These are phyloP conservation scores for Caenorhabditis sp. DNA, from an alignment of 2,888 invertebrate species.

Conservation along the genomic window DNA sequence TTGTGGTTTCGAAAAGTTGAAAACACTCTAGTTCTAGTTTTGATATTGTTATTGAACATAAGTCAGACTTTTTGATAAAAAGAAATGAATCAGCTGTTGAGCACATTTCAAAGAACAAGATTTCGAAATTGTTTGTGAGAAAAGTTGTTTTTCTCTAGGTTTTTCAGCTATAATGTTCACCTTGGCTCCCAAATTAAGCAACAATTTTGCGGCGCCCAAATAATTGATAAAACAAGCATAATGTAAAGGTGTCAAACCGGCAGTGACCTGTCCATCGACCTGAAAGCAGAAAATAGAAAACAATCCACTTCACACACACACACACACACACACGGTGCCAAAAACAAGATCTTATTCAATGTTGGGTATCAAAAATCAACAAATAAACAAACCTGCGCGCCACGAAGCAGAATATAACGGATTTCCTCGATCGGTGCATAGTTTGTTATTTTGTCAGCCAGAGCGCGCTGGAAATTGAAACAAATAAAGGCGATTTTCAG, in stretches of 20 bases:
- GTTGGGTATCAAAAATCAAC: conserved; percentile 11
- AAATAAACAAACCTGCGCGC: conserved; percentile 76
- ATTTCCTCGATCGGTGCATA: conserved; percentile 88
- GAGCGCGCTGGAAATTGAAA: conserved; percentile 77
- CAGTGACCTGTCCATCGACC: conserved; percentile 83
- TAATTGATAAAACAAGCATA: conserved; percentile 88
- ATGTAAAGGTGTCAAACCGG: conserved; percentile 87
- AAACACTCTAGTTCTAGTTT: no score
- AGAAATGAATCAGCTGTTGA: not conserved
- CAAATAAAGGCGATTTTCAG: not conserved
- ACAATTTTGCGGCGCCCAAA: conserved; percentile 81
- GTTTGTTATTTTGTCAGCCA: conserved; percentile 88
- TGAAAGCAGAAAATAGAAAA: conserved; percentile 58
- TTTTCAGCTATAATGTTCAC: conserved; percentile 32
- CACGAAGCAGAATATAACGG: conserved; percentile 84
- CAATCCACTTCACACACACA: conserved; percentile 13
- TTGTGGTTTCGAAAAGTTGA: no score
- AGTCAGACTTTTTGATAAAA: not conserved
- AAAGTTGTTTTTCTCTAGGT: not conserved
- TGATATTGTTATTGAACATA: not conserved
- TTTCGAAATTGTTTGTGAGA: not conserved
- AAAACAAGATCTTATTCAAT: not conserved
- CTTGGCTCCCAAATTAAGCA: conserved; percentile 78
- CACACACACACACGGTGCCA: conserved; percentile 5
- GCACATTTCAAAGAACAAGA: not conserved